These are phyloP conservation scores for Atrina japonica DNA, from an alignment of 2,888 invertebrate species.

Conservation along the genomic window DNA sequence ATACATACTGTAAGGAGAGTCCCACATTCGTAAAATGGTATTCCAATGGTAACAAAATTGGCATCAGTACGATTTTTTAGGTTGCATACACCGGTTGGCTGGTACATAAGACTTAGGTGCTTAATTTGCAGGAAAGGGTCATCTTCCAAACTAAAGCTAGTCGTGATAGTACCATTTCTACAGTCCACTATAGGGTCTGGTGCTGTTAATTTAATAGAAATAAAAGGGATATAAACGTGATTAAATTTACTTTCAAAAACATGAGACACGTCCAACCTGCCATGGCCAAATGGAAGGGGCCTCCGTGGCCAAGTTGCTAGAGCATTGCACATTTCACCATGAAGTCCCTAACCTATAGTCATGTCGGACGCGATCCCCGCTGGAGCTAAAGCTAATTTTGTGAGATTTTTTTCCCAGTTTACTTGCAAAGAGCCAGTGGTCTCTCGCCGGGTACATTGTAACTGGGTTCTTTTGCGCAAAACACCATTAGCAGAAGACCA, in stretches of 20 bases:
- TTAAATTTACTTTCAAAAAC: too few relatives aligned
- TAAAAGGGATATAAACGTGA: not conserved
- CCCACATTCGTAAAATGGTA: slow-evolving; percentile 73
- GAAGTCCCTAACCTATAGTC: too few relatives aligned
- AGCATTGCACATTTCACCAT: too few relatives aligned
- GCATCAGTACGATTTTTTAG: slow-evolving; percentile 27
- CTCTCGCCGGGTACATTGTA: too few relatives aligned
- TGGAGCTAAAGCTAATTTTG: not conserved
- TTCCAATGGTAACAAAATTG: slow-evolving; percentile 56
- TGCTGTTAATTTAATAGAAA: slow-evolving; percentile 43
- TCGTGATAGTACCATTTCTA: slow-evolving; percentile 61
- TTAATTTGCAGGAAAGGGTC: slow-evolving; percentile 66
- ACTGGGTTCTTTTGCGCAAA: too few relatives aligned
- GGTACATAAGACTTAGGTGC: slow-evolving; percentile 59
- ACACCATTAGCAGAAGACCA: too few relatives aligned
- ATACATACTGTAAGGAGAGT: slow-evolving; percentile 63
- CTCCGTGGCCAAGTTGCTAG: too few relatives aligned
- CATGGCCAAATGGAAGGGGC: not conserved
- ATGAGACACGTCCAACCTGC: too few relatives aligned
- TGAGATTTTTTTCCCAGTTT: too few relatives aligned
- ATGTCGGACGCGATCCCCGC: too few relatives aligned
- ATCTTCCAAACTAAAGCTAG: slow-evolving; percentile 62
- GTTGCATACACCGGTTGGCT: slow-evolving; percentile 41
- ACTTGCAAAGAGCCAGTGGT: too few relatives aligned
- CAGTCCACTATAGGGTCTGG: slow-evolving; percentile 69